Evolutionary conservation across 2,888 invertebrate species (phyloP).

Genomic region (Synergus japonicus): DNA sequence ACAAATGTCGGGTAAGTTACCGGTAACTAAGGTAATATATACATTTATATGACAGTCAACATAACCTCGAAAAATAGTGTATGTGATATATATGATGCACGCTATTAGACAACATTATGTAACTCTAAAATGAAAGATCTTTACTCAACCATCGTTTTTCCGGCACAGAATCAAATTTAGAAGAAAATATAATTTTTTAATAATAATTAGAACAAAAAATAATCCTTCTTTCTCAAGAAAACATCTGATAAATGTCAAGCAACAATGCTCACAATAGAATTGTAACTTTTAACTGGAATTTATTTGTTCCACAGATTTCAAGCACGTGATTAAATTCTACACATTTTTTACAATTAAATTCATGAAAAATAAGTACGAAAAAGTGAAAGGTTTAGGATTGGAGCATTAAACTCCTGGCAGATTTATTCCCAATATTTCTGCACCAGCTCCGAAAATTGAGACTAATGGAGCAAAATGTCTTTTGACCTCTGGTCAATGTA

Average conservation of each 20-base stretch:
- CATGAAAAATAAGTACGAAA: background rate
- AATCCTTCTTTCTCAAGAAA: too few relatives aligned
- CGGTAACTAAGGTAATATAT: too few relatives aligned
- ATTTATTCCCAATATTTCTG: background rate
- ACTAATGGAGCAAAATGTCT: conserved; percentile 3
- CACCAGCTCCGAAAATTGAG: background rate
- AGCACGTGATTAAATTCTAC: background rate
- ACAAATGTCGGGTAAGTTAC: too few relatives aligned
- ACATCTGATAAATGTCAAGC: background rate
- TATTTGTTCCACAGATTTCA: background rate
- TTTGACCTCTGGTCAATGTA: background rate
- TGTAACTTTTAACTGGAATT: background rate
- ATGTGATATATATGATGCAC: conserved; percentile 37
- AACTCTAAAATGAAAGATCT: conserved; percentile 47
- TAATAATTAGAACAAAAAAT: background rate
- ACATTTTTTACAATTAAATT: background rate
- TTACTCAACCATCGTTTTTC: background rate
- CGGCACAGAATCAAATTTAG: background rate
- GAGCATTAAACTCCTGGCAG: background rate
- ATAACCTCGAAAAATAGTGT: conserved; percentile 60
- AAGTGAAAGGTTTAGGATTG: background rate
- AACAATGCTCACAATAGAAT: background rate
- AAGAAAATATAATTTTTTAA: background rate
- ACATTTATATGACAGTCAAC: conserved; percentile 36
- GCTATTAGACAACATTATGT: conserved; percentile 53